These are phyloP conservation scores for Drosophila rellima DNA, from an alignment of 2,888 invertebrate genomes.

Conservation along the genomic window DNA sequence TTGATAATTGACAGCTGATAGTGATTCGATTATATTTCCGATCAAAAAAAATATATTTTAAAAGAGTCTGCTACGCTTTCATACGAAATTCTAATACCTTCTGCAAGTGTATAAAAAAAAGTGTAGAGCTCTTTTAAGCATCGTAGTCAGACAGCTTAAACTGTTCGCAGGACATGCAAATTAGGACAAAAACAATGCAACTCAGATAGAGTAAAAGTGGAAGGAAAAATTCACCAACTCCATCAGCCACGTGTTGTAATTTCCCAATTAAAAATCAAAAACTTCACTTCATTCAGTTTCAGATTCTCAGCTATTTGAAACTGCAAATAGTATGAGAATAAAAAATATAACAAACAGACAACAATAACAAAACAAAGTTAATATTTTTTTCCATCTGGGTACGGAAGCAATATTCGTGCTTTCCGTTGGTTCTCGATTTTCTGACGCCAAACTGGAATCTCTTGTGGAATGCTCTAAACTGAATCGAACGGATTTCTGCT, in stretches of 20 bases:
- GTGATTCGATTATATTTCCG: too few species aligned
- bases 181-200: constrained; percentile 15
- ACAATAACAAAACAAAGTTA: not conserved
- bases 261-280: not conserved
- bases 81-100: too few species aligned
- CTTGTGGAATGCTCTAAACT: too few species aligned
- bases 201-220: not conserved
- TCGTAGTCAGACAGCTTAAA: constrained; percentile 15
- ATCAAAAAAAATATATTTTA: too few species aligned
- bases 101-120: constrained; percentile 13
- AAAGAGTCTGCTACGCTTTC: too few species aligned
- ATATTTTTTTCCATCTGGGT: constrained; percentile 7
- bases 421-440: not conserved
- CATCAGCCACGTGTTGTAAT: not conserved
- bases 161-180: constrained; percentile 28
- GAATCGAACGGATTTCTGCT: not conserved
- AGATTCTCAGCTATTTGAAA: not conserved
- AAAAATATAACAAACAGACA: not conserved
- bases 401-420: too few species aligned
- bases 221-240: not conserved
- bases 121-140: constrained; percentile 22
- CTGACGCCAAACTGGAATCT: not conserved
- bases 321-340: constrained; percentile 12
- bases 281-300: not conserved
- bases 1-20: too few species aligned